A percentile compares a stretch with the other conserved stretches of the same genome.
These are phyloP conservation scores for Apamea monoglypha DNA, from an alignment of 2,888 invertebrate species.

Conservation along the genomic window DNA sequence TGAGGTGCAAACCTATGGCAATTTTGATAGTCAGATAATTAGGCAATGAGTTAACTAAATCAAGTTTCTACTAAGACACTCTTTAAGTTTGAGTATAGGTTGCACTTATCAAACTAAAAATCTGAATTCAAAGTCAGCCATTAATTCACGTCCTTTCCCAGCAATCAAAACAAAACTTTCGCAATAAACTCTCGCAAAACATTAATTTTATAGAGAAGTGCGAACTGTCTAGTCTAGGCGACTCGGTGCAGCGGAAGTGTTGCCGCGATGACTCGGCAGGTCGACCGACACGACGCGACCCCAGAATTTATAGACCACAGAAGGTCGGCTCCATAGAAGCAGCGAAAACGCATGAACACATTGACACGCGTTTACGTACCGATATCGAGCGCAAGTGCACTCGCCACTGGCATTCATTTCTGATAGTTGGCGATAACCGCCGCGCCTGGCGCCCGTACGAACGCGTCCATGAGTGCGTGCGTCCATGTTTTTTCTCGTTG, in stretches of 20 bases:
- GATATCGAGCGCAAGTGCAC: not conserved
- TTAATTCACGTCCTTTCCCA: slow-evolving; percentile 35
- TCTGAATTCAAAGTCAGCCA: not conserved
- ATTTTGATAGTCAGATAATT: no score
- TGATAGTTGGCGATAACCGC: not conserved
- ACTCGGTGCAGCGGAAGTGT: slow-evolving; percentile 81
- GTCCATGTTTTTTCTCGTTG: not conserved
- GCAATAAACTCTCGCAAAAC: slow-evolving; percentile 40
- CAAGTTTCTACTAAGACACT: not conserved
- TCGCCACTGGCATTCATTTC: not conserved
- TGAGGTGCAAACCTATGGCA: not conserved
- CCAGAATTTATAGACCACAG: not conserved
- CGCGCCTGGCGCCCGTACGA: not conserved
- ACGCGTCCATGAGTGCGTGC: not conserved
- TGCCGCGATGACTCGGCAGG: slow-evolving; percentile 73
- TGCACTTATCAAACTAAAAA: slow-evolving; percentile 3
- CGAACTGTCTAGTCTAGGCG: slow-evolving; percentile 58
- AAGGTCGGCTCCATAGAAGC: not conserved
- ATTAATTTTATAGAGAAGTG: slow-evolving; percentile 61
- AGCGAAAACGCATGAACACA: not conserved
- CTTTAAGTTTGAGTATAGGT: not conserved
- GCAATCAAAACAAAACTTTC: slow-evolving; percentile 51
- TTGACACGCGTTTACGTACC: not conserved
- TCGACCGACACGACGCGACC: slow-evolving; percentile 63
- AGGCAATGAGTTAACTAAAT: not conserved